Conservation (phyloP, 2,113 vertebrate species). For the Patagioenas fasciata region DNA sequence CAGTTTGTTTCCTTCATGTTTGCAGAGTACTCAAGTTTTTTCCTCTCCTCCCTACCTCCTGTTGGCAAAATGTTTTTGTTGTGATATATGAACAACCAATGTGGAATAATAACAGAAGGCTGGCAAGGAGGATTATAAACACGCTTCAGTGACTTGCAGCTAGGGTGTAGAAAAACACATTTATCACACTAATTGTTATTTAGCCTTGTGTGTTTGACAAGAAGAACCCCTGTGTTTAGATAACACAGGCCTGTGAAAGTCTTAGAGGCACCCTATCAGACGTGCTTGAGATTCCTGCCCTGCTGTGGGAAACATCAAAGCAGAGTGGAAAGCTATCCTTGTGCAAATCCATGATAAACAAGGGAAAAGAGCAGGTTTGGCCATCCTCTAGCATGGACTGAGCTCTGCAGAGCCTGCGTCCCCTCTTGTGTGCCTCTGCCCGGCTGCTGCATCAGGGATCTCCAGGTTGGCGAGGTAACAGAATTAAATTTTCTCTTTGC, state of each 20-base stretch:
- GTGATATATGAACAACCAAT: neutral
- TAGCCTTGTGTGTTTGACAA: conserved; percentile 10
- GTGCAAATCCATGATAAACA: neutral
- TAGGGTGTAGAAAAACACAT: neutral
- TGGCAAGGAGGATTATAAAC: neutral
- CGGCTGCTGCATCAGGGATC: rapidly evolving
- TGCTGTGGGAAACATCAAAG: neutral
- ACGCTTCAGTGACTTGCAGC: neutral
- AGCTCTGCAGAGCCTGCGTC: rapidly evolving
- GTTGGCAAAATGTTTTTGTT: neutral
- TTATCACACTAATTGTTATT: neutral
- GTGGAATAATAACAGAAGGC: neutral
- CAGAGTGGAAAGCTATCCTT: neutral
- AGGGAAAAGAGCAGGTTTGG: neutral
- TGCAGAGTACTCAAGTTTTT: neutral
- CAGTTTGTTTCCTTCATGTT: neutral
- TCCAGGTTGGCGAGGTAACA: rapidly evolving
- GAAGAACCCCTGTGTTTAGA: conserved; percentile 47
- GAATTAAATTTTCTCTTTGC: neutral
- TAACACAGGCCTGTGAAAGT: neutral
- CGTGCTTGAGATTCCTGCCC: neutral
- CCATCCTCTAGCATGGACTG: rapidly evolving
- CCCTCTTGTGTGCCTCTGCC: neutral
- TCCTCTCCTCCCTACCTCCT: neutral
- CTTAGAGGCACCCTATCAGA: neutral